Evolutionary conservation across 2,888 invertebrate species (phyloP).

Genomic region (Plebejus anna): DNA sequence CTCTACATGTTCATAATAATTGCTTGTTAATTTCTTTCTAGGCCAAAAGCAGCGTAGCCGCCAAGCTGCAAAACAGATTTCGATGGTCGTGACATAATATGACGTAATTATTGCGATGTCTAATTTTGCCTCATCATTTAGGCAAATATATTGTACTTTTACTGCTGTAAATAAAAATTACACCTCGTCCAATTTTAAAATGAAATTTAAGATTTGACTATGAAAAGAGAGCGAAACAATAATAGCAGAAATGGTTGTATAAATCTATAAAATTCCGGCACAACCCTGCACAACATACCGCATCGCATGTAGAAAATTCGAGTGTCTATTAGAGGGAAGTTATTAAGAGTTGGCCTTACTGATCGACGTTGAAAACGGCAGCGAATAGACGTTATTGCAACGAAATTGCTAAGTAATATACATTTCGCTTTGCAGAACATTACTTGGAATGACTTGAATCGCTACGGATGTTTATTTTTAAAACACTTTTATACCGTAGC

Average conservation of each 20-base stretch:
- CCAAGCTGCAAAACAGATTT: too few species aligned
- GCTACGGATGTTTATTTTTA: conserved; percentile 26
- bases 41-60: too few species aligned
- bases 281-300: conserved; percentile 5
- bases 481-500: not conserved
- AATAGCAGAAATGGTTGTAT: too few species aligned
- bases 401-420: conserved; percentile 38
- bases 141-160: too few species aligned
- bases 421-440: conserved; percentile 35
- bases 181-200: not conserved
- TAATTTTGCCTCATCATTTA: too few species aligned
- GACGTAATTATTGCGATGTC: too few species aligned
- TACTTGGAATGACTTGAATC: conserved; percentile 30
- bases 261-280: not conserved
- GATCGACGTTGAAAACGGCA: conserved; percentile 37
- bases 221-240: too few species aligned
- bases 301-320: conserved; percentile 19
- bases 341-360: conserved; percentile 33
- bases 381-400: conserved; percentile 37
- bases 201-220: too few species aligned
- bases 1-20: too few species aligned
- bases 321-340: conserved; percentile 14
- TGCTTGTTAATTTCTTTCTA: too few species aligned
- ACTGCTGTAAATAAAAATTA: not conserved
- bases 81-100: too few species aligned